A percentile compares a stretch with the other conserved stretches of the same genome.
Conservation (phyloP, 2,113 vertebrate genomes). For the Hippolais icterina region DNA sequence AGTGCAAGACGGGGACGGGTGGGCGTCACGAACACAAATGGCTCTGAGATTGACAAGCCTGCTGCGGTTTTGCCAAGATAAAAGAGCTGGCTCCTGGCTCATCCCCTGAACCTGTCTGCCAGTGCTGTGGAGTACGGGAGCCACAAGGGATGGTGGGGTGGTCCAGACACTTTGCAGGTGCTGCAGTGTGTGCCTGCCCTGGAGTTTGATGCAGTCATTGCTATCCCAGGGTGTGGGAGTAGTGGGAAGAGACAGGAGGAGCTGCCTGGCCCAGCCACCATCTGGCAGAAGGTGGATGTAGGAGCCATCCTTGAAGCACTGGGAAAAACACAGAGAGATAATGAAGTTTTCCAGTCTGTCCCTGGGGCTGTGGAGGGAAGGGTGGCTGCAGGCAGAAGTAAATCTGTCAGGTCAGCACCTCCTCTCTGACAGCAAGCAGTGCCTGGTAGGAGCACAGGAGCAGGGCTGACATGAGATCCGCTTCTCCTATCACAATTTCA, state of each 20-base stretch:
- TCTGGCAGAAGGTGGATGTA: not conserved
- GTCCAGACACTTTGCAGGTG: not conserved
- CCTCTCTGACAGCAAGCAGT: not conserved
- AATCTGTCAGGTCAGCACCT: not conserved
- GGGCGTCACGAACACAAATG: not conserved
- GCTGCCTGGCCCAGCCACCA: not conserved
- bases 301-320: not conserved
- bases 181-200: not conserved
- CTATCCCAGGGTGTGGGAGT: not conserved
- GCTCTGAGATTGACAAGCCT: not conserved
- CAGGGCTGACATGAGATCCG: not conserved
- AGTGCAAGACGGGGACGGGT: conserved; percentile 6
- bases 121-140: not conserved
- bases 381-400: not conserved
- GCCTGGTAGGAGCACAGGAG: not conserved
- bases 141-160: not conserved
- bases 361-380: not conserved
- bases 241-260: not conserved
- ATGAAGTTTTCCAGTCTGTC: not conserved
- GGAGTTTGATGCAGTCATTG: not conserved
- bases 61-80: not conserved
- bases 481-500: not conserved
- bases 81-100: not conserved
- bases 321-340: not conserved
- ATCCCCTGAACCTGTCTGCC: not conserved